Evolutionary conservation across 2,888 invertebrate species (phyloP).

Genomic region (Pseudanteris insignis): DNA sequence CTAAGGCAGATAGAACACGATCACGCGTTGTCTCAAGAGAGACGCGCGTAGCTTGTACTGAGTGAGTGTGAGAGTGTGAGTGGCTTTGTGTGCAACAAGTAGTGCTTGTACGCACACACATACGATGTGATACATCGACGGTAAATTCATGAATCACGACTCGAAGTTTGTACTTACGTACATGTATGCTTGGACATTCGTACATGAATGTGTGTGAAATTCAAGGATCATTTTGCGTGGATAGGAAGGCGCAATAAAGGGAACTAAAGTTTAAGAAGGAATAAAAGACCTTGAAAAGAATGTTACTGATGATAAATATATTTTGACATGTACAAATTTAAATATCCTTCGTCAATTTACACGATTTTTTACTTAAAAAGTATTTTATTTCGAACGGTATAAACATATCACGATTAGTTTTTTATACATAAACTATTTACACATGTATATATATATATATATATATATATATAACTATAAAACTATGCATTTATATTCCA

Average conservation of each 20-base stretch:
- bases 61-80: background rate
- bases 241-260: slow-evolving; percentile 27
- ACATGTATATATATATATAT: no score
- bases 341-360: no score
- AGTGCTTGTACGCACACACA: slow-evolving; percentile 10
- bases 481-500: slow-evolving; percentile 51
- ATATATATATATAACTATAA: no score
- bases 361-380: no score
- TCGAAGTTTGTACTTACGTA: no score
- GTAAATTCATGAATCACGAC: slow-evolving; percentile 16
- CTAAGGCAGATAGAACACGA: slow-evolving; percentile 12
- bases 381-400: no score
- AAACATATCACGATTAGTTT: no score
- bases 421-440: no score
- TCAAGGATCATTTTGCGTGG: slow-evolving; percentile 19
- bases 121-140: background rate
- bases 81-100: slow-evolving; percentile 36
- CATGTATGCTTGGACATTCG: slow-evolving; percentile 10
- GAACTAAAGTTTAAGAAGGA: slow-evolving; percentile 30
- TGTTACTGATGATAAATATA: slow-evolving; percentile 6
- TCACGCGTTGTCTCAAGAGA: slow-evolving; percentile 10
- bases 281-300: slow-evolving; percentile 24
- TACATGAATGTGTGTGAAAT: slow-evolving; percentile 14
- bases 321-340: slow-evolving; percentile 15
- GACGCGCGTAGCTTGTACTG: slow-evolving; percentile 14